These are phyloP conservation scores for Ferrisia virgata DNA, from an alignment of 2,888 invertebrate genomes.

Conservation along the genomic window DNA sequence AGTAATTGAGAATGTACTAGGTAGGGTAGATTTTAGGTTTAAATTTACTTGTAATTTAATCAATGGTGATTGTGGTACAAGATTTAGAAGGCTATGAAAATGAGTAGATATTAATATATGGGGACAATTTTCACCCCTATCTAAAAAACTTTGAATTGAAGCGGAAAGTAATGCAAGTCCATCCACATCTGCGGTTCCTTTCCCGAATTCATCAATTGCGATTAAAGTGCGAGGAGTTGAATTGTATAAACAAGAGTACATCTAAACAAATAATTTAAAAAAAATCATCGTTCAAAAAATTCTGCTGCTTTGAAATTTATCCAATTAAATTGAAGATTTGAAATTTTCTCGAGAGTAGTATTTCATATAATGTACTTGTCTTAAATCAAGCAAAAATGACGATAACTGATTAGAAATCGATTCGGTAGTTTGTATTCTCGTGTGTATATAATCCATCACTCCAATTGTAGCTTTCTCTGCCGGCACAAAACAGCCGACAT, in stretches of 20 bases:
- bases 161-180: slow-evolving; percentile 71
- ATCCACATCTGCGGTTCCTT: slow-evolving; percentile 74
- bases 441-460: slow-evolving; percentile 69
- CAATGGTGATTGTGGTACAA: slow-evolving; percentile 59
- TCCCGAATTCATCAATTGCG: slow-evolving; percentile 86
- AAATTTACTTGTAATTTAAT: slow-evolving; percentile 57
- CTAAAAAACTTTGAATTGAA: slow-evolving; percentile 65
- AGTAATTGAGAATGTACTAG: too few species aligned
- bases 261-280: slow-evolving; percentile 32
- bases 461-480: slow-evolving; percentile 71
- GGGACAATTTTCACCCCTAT: slow-evolving; percentile 60
- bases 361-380: slow-evolving; percentile 63
- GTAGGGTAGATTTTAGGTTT: too few species aligned
- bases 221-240: slow-evolving; percentile 68
- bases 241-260: slow-evolving; percentile 67
- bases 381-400: slow-evolving; percentile 78
- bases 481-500: slow-evolving; percentile 86
- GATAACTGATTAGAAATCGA: slow-evolving; percentile 76
- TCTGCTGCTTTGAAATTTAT: background rate
- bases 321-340: background rate
- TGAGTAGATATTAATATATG: slow-evolving; percentile 77
- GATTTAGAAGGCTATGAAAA: slow-evolving; percentile 64
- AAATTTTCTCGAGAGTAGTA: background rate
- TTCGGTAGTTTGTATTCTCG: slow-evolving; percentile 72
- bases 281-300: background rate